Percentiles rank a stretch among this genome's conserved stretches.
phyloP scores from a whole-genome alignment of 2,888 invertebrate genomes.

The Tetrapedia diversipes region DNA sequence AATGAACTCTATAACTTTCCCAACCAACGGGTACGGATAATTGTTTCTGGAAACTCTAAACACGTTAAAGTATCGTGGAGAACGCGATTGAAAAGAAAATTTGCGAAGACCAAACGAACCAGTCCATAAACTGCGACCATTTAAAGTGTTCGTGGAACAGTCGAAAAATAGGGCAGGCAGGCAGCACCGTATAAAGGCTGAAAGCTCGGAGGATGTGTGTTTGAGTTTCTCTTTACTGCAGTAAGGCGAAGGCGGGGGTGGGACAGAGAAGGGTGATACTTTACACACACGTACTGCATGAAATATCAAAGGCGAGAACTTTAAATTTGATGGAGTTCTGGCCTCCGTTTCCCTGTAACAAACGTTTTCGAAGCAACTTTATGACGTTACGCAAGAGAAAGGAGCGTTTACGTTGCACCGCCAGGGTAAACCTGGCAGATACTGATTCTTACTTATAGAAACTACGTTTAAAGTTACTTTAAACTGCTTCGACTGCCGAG shows the following conservation, averaged over 20 bases:
- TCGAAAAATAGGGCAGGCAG: constrained; percentile 33
- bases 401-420: not conserved
- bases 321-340: constrained; percentile 30
- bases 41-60: no score
- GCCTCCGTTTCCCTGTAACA: not conserved
- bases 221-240: constrained; percentile 31
- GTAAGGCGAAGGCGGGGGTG: constrained; percentile 12
- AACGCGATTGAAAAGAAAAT: constrained; percentile 12
- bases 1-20: no score
- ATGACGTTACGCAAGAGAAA: not conserved
- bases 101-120: constrained; percentile 29
- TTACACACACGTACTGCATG: constrained; percentile 13
- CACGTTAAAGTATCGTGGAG: no score
- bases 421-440: no score
- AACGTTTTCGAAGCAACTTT: not conserved
- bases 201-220: constrained; percentile 10
- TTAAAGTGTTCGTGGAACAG: constrained; percentile 30
- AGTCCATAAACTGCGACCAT: constrained; percentile 29
- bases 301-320: constrained; percentile 31
- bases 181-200: constrained; percentile 9
- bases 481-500: not conserved
- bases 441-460: not conserved
- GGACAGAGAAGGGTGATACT: constrained; percentile 11
- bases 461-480: not conserved
- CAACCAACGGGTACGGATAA: no score